Base-by-base conservation (phyloP, 2,113 vertebrate genomes). In the Carassius auratus region DNA sequence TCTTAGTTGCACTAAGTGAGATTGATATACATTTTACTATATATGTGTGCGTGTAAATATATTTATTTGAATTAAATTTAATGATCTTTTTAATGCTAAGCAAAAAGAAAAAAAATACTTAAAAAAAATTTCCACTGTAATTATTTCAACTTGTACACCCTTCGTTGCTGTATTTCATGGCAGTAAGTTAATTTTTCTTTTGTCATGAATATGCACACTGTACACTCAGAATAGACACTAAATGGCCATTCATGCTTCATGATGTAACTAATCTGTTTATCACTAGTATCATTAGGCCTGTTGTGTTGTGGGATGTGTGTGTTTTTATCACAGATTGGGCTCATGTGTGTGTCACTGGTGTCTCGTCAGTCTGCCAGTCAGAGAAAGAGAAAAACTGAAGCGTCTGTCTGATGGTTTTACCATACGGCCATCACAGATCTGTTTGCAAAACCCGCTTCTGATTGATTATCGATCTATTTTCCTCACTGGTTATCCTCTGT, bases 281-380 rank as follows among this genome's bases (percentile, higher is more conserved):
- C 36, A 9, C 26, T 15, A 33, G 3, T 15, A 6, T 45, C 71
- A 8, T 48, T 48, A 75, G 42, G 71, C 42, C 21, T 75, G 38
- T 48, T 48, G 71, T 74, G 71, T 48, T 23, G 21, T 48, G 71
- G 12, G 36, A 74, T 45, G 69, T 74, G 21, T 48, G 71, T 50
- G n/a, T 48, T 8, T 75, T 75, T 75, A n/a, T 74, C 71, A 48
- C 71, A 74, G 71, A 23, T 74, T 23, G 71, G 21, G 71, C 21
- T 73, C 10, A 1, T 73, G 38, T 12, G 19, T 14, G 71, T 74
- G 71, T 74, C 71, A 14, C 71, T 74, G 71, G 71, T 74, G 38
- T 74, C 12, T n/a, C 45, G 71, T 45, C 71, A 74, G 71, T 23
- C 71, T 74, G 71, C 48, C 71, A 23, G 38, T 74, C 71, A 45